Evolutionary conservation across 2,113 vertebrate genomes (phyloP).

Genomic region (Mola mola): DNA sequence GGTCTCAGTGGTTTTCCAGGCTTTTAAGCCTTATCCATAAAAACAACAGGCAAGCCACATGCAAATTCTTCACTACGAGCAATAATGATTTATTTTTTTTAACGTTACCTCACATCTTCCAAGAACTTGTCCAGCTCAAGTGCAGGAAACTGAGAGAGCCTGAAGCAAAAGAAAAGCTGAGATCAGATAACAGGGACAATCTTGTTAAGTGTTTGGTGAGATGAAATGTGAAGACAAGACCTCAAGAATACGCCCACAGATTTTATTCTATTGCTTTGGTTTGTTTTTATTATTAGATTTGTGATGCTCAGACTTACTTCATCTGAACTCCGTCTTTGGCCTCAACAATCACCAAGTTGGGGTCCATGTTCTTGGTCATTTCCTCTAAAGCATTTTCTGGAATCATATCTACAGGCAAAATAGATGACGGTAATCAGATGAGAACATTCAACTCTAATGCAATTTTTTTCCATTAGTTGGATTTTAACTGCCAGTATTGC

Average conservation of each 20-base stretch:
- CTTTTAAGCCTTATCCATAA: too few species aligned
- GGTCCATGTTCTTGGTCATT: constrained; percentile 98
- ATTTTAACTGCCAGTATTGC: neutral
- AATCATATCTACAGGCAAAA: constrained; percentile 88
- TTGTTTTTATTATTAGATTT: neutral
- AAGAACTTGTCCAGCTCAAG: constrained; percentile 97
- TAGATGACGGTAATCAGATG: constrained; percentile 5
- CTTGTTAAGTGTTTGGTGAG: neutral
- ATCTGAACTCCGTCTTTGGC: constrained; percentile 89
- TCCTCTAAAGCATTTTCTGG: constrained; percentile 98
- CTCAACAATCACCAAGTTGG: constrained; percentile 92
- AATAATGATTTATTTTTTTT: too few species aligned
- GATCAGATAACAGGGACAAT: too few species aligned
- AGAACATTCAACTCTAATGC: neutral
- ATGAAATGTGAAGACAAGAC: neutral
- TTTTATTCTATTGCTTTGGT: neutral
- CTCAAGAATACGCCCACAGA: neutral
- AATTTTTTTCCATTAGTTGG: neutral
- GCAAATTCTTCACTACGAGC: too few species aligned
- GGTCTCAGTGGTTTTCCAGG: too few species aligned
- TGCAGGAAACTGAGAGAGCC: constrained; percentile 96
- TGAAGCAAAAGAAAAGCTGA: constrained; percentile 52
- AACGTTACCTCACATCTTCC: constrained; percentile 93
- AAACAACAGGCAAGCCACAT: too few species aligned
- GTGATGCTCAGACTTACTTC: constrained; percentile 84